phyloP scores from a whole-genome alignment of 2,797 vertebrate genomes.

The Enteromius mattozi region DNA sequence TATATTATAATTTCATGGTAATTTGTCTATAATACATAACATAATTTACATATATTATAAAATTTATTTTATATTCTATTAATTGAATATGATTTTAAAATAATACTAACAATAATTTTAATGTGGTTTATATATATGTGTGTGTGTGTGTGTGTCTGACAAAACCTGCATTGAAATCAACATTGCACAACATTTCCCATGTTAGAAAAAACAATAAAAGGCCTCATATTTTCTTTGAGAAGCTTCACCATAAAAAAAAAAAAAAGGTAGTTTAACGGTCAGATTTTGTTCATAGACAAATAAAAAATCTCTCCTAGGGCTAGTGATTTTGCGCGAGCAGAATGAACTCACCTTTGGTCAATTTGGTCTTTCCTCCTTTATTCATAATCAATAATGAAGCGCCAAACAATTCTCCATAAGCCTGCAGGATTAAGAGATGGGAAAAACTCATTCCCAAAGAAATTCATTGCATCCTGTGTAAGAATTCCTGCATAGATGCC shows the following conservation, averaged over 20 bases:
- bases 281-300: constrained; percentile 19
- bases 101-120: not conserved
- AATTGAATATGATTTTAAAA: not conserved
- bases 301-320: constrained; percentile 19
- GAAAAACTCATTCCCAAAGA: constrained; percentile 58
- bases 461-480: constrained; percentile 73
- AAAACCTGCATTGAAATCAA: not conserved
- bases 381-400: constrained; percentile 80
- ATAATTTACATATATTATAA: no score
- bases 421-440: constrained; percentile 75
- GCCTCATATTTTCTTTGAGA: not conserved
- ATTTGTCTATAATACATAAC: no score
- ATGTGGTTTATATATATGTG: not conserved
- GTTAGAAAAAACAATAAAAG: not conserved
- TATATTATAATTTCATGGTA: no score
- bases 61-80: not conserved
- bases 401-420: constrained; percentile 72
- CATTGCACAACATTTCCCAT: not conserved
- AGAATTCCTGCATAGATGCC: constrained; percentile 80
- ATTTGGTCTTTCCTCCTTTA: constrained; percentile 73
- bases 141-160: not conserved
- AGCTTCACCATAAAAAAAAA: not conserved
- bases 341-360: constrained; percentile 54
- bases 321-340: constrained; percentile 26
- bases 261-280: not conserved